Evolutionary conservation across 30 jellyfish, hydroid and myxozoan genomes (phyloP).

Genomic region (Cassiopea xamachana): DNA sequence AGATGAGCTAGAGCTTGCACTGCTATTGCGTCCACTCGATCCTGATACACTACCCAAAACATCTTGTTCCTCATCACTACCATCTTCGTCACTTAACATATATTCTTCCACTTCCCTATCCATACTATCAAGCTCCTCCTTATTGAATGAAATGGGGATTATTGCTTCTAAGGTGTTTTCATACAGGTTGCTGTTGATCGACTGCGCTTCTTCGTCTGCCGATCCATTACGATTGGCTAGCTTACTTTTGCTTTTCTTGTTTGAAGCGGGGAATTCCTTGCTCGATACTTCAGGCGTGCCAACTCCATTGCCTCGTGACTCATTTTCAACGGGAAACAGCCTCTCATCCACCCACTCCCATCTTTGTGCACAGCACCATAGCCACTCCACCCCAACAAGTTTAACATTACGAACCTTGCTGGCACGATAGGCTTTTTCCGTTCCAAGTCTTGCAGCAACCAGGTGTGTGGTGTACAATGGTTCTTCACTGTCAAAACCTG

Average conservation of each 20-base stretch:
- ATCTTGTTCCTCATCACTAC: slow-evolving; percentile 41
- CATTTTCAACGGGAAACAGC: slow-evolving; percentile 83
- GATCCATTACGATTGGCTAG: neutral
- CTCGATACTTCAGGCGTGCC: slow-evolving; percentile 82
- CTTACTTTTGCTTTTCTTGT: slow-evolving; percentile 18
- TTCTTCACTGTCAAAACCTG: neutral
- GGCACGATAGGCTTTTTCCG: slow-evolving; percentile 95
- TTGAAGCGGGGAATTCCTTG: slow-evolving; percentile 82
- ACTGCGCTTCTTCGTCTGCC: neutral
- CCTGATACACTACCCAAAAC: slow-evolving; percentile 73
- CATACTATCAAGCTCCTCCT: slow-evolving; percentile 92
- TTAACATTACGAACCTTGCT: slow-evolving; percentile 63
- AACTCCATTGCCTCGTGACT: slow-evolving; percentile 22
- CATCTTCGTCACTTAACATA: slow-evolving; percentile 76
- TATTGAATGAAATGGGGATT: slow-evolving; percentile 67
- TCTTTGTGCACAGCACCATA: slow-evolving; percentile 95
- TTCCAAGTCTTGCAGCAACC: slow-evolving; percentile 97
- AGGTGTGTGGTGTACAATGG: slow-evolving; percentile 86
- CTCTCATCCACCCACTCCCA: slow-evolving; percentile 99
- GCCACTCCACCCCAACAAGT: slow-evolving; percentile 95
- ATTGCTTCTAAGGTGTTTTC: slow-evolving; percentile 61
- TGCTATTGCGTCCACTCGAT: slow-evolving; percentile 66
- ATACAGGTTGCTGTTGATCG: no score
- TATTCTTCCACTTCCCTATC: slow-evolving; percentile 96
- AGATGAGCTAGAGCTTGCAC: slow-evolving; percentile 42